These are phyloP conservation scores for Ashinkailepas kermadecensis DNA, from an alignment of 2,888 invertebrate species.

Conservation along the genomic window DNA sequence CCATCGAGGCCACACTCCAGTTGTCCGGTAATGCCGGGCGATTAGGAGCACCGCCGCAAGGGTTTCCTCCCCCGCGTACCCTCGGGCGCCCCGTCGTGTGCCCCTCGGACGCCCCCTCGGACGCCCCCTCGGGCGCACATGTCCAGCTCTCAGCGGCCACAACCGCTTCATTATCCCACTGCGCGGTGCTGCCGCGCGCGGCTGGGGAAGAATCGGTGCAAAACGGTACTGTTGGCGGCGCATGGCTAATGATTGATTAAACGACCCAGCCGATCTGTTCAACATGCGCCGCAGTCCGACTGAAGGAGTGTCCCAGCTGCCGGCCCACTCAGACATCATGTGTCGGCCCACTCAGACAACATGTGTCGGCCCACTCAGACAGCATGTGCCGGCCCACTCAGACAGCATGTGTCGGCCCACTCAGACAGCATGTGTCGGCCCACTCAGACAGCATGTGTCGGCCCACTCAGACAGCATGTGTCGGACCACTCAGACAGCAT, in stretches of 20 bases:
- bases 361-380: background rate
- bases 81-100: too few species aligned
- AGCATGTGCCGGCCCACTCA: background rate
- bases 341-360: too few species aligned
- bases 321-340: too few species aligned
- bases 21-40: background rate
- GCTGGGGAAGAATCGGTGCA: background rate
- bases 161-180: slow-evolving; percentile 2
- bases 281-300: too few species aligned
- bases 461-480: too few species aligned
- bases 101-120: background rate
- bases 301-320: too few species aligned
- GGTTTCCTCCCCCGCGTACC: background rate
- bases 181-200: background rate
- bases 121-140: background rate
- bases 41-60: slow-evolving; percentile 11
- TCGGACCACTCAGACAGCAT: too few species aligned
- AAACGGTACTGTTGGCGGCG: background rate
- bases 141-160: slow-evolving; percentile 4
- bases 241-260: background rate
- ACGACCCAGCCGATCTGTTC: background rate
- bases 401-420: too few species aligned
- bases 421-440: too few species aligned
- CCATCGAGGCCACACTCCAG: background rate
- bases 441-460: too few species aligned